Evolutionary conservation across 2,113 vertebrate species (phyloP).

Genomic region (Silurus asotus): DNA sequence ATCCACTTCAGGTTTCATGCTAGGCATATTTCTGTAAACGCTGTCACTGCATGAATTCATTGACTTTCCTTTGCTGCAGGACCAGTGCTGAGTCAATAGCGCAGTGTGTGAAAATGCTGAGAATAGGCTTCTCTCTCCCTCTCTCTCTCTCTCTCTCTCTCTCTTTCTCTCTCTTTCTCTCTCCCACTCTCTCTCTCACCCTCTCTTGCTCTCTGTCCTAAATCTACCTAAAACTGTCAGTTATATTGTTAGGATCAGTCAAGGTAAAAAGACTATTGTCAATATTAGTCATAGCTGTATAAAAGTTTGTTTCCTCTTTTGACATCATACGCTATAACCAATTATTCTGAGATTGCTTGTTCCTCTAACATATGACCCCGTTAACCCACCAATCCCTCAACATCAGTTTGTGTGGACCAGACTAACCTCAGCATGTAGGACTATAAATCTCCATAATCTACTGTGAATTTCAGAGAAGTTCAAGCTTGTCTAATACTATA

Average conservation of each 20-base stretch:
- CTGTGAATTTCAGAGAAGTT: constrained; percentile 36
- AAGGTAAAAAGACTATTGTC: background rate
- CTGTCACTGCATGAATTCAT: background rate
- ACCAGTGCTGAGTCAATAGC: constrained; percentile 45
- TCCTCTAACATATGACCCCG: background rate
- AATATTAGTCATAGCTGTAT: background rate
- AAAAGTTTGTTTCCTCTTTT: background rate
- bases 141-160: constrained; percentile 2
- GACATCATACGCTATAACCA: background rate
- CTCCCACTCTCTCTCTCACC: background rate
- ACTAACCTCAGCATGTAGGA: background rate
- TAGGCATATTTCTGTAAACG: background rate
- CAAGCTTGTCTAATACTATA: constrained; percentile 44
- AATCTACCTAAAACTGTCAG: background rate
- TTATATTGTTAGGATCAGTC: background rate
- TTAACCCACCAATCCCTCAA: background rate
- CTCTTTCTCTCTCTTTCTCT: background rate
- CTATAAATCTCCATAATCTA: background rate
- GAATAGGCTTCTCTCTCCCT: background rate
- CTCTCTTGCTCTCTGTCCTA: background rate
- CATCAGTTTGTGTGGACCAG: background rate
- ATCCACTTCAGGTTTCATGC: background rate
- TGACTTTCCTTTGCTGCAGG: constrained; percentile 25
- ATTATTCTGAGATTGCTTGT: background rate
- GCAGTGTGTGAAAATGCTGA: constrained; percentile 35